A percentile compares a stretch with the other conserved stretches of the same genome.
These are phyloP conservation scores for Sepiola atlantica DNA, from an alignment of 2,888 invertebrate species.

Conservation along the genomic window DNA sequence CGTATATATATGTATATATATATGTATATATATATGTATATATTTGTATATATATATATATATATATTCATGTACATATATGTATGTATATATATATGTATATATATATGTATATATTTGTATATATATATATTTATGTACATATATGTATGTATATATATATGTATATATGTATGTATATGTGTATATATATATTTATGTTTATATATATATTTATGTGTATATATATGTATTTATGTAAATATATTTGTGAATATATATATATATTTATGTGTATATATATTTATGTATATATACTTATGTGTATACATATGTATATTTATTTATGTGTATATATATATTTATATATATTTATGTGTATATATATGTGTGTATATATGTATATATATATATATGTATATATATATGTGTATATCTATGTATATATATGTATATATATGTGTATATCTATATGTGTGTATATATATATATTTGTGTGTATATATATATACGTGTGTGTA, in stretches of 20 bases:
- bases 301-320: background rate
- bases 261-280: background rate
- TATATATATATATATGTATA: too few species aligned
- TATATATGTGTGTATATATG: background rate
- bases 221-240: background rate
- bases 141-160: background rate
- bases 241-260: background rate
- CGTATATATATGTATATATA: background rate
- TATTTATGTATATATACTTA: too few species aligned
- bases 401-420: too few species aligned
- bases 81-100: background rate
- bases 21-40: too few species aligned
- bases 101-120: background rate
- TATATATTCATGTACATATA: background rate
- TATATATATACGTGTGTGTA: too few species aligned
- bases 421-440: too few species aligned
- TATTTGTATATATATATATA: too few species aligned
- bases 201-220: conserved; percentile 5
- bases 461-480: too few species aligned
- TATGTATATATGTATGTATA: background rate
- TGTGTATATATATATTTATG: too few species aligned
- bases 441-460: too few species aligned
- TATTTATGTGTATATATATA: background rate
- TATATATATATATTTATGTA: background rate
- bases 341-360: background rate